These are phyloP conservation scores for Romanomermis culicivorax DNA, from an alignment of 2,888 invertebrate species.

Conservation along the genomic window DNA sequence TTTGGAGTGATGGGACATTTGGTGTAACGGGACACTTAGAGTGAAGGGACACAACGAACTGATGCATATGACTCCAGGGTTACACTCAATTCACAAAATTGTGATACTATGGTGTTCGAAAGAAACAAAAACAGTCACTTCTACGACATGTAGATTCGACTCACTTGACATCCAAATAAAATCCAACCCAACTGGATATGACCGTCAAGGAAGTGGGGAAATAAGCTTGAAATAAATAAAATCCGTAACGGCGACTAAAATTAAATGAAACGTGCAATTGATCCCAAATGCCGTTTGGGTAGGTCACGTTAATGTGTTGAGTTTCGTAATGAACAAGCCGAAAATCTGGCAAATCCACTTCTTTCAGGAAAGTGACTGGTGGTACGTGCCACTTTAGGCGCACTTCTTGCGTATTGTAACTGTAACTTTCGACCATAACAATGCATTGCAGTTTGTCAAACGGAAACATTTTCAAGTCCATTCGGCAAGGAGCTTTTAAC, in stretches of 20 bases:
- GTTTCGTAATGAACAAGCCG: not conserved
- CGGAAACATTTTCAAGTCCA: slow-evolving; percentile 11
- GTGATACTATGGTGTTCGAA: no score
- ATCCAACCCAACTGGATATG: slow-evolving; percentile 11
- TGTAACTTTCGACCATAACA: slow-evolving; percentile 10
- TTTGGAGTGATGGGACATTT: no score
- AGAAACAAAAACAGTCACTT: no score
- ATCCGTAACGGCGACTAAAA: slow-evolving; percentile 9
- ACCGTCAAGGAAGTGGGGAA: slow-evolving; percentile 10
- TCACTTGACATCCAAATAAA: slow-evolving; percentile 6
- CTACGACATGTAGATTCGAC: no score
- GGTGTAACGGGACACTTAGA: no score
- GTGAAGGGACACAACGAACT: no score
- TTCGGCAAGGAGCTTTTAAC: slow-evolving; percentile 9
- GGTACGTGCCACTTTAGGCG: slow-evolving; percentile 7
- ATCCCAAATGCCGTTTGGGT: slow-evolving; percentile 11
- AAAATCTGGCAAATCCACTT: slow-evolving; percentile 25
- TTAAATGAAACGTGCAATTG: slow-evolving; percentile 7
- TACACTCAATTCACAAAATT: no score
- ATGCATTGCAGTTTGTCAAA: slow-evolving; percentile 8
- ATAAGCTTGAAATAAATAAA: slow-evolving; percentile 11
- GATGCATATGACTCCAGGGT: no score
- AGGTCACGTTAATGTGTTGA: not conserved
- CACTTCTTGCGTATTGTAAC: slow-evolving; percentile 10
- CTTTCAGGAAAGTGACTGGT: slow-evolving; percentile 27